phyloP scores from a whole-genome alignment of 2,113 vertebrate species.

The Bufo bufo region DNA sequence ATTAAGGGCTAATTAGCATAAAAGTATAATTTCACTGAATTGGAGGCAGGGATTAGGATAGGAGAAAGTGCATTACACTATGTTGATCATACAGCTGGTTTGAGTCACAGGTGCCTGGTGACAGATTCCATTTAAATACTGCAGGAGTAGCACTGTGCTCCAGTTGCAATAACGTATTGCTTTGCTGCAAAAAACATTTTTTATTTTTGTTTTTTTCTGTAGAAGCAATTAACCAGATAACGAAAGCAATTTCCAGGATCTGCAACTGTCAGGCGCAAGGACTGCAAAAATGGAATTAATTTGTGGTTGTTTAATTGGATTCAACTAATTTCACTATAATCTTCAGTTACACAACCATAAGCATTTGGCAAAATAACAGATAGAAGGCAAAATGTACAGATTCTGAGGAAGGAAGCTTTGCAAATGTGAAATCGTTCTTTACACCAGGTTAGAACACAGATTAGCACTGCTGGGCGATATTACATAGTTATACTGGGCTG shows the following conservation, averaged over 20 bases:
- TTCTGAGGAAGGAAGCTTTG: background rate
- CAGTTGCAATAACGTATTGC: background rate
- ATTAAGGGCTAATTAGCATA: no score
- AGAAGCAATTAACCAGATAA: conserved; percentile 13
- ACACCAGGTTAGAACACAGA: background rate
- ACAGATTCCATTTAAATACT: background rate
- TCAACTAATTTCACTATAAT: conserved; percentile 2
- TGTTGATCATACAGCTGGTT: no score
- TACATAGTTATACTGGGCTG: background rate
- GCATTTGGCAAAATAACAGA: conserved; percentile 13
- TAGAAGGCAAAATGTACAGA: background rate
- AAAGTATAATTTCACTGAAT: no score
- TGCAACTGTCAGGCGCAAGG: conserved; percentile 9
- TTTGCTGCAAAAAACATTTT: background rate
- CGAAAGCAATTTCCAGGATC: background rate
- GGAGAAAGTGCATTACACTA: no score
- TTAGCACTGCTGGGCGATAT: background rate
- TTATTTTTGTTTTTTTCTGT: background rate
- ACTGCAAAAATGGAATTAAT: background rate
- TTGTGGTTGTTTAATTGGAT: conserved; percentile 28
- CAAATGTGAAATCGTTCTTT: background rate
- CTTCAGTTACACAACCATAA: background rate
- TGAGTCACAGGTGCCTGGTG: no score
- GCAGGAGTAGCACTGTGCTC: background rate
- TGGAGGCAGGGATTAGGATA: no score